A percentile compares a stretch with the other conserved stretches of the same genome.
Conservation (phyloP, 2,113 vertebrate species). For the Pristiophorus japonicus region DNA sequence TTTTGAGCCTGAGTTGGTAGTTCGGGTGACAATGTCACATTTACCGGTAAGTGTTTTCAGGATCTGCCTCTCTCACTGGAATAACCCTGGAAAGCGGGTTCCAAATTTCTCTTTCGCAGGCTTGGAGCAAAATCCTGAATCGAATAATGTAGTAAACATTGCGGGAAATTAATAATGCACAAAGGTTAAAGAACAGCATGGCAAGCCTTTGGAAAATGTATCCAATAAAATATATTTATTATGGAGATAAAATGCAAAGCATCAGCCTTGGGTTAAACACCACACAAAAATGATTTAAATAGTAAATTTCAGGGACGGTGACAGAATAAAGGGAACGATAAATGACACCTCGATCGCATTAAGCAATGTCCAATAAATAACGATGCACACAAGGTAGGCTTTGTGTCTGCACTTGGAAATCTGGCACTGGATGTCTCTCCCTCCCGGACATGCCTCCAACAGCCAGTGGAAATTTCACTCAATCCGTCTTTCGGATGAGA, state of each 20-base stretch:
- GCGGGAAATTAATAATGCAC: background rate
- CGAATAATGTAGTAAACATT: background rate
- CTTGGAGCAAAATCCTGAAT: background rate
- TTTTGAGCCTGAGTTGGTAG: background rate
- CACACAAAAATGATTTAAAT: background rate
- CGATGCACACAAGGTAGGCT: background rate
- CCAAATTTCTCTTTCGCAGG: background rate
- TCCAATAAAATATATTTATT: background rate
- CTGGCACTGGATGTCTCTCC: background rate
- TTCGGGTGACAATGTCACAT: background rate
- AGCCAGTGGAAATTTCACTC: background rate
- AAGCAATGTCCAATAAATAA: background rate
- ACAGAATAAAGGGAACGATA: background rate
- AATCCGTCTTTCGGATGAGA: too few species aligned
- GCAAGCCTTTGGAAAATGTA: background rate
- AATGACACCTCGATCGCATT: background rate
- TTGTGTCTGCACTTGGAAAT: background rate
- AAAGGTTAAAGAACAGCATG: background rate
- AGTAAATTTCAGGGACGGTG: background rate
- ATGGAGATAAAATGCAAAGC: background rate
- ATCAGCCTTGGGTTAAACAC: background rate
- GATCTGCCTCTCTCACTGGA: background rate
- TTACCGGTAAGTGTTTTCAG: background rate
- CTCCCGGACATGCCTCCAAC: too few species aligned
- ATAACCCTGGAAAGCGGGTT: background rate